Conservation (phyloP, 2,113 vertebrate genomes). For the Sinocyclocheilus grahami region DNA sequence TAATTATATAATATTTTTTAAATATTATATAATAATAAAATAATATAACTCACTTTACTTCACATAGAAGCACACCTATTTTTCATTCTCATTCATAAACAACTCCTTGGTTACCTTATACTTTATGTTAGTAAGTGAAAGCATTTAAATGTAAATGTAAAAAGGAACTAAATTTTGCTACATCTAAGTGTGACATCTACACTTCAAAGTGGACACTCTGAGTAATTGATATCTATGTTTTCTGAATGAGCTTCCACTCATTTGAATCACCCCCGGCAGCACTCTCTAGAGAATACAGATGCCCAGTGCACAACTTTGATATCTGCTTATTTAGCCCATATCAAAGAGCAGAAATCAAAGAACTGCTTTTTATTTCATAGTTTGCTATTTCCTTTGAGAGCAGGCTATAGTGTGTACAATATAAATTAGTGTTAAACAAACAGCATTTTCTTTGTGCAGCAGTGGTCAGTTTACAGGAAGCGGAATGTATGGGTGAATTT, state of each 20-base stretch:
- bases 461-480: neutral
- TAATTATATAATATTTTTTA: neutral
- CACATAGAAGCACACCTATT: neutral
- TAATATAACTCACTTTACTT: neutral
- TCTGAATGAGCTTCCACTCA: neutral
- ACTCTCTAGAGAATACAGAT: conserved; percentile 10
- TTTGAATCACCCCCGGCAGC: neutral
- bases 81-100: neutral
- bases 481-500: neutral
- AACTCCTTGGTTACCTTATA: neutral
- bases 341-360: conserved; percentile 40
- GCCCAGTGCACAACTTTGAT: conserved; percentile 22
- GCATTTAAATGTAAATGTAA: neutral
- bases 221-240: conserved; percentile 25
- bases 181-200: conserved; percentile 16
- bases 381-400: neutral
- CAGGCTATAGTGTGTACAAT: neutral
- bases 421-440: no score
- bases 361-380: conserved; percentile 38
- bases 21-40: neutral
- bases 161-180: conserved; percentile 15
- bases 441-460: neutral
- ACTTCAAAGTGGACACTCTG: conserved; percentile 38
- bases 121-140: neutral
- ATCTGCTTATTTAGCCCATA: conserved; percentile 22